phyloP scores from a whole-genome alignment of 2,797 vertebrate genomes.

The Zenarchopterus dispar region DNA sequence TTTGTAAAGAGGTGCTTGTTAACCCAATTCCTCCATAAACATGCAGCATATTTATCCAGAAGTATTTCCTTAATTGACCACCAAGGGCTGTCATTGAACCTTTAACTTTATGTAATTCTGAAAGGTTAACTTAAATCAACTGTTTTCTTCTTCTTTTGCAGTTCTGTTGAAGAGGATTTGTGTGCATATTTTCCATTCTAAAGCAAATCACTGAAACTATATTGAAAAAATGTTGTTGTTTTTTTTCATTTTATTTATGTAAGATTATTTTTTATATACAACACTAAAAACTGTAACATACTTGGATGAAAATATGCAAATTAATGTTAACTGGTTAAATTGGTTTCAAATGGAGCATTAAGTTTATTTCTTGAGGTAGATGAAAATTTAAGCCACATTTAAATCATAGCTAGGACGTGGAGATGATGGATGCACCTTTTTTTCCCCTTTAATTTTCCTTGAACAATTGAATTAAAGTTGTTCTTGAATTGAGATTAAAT shows the following conservation, averaged over 20 bases:
- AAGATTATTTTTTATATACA: conserved; percentile 51
- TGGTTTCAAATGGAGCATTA: conserved; percentile 46
- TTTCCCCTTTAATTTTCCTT: conserved; percentile 51
- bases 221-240: conserved; percentile 29
- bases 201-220: conserved; percentile 33
- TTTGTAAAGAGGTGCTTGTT: no score
- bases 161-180: conserved; percentile 86
- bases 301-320: conserved; percentile 47
- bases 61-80: no score
- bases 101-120: not conserved
- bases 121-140: not conserved
- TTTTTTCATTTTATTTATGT: conserved; percentile 35
- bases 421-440: conserved; percentile 52
- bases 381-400: conserved; percentile 23
- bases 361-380: conserved; percentile 30
- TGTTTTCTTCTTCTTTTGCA: conserved; percentile 57
- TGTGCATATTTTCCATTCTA: conserved; percentile 17
- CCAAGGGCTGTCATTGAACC: no score
- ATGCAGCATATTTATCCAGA: no score
- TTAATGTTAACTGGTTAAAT: conserved; percentile 45
- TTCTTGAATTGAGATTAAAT: conserved; percentile 38
- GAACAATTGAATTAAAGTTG: conserved; percentile 67
- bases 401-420: conserved; percentile 31
- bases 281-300: conserved; percentile 70
- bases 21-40: no score